Evolutionary conservation across 2,888 invertebrate genomes (phyloP), one percentile per base, ranked within the genome.

Genomic region (Neelides folsomi): DNA sequence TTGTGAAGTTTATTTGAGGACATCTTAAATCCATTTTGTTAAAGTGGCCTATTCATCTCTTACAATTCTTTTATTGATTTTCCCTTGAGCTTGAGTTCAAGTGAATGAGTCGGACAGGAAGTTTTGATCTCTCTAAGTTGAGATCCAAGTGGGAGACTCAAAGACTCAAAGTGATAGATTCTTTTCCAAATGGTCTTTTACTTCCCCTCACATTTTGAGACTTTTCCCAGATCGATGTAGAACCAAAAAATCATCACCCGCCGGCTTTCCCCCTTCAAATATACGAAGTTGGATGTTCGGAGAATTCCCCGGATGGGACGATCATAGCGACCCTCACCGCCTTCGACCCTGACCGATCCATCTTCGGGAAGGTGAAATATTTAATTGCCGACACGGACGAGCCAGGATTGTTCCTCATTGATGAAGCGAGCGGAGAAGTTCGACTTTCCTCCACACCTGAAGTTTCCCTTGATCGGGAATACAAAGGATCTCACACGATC

Each of bases 321-420:
- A 71, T 80, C 55, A 81, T 94, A 35, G 79, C 82, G 36, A 80
- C 78, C 70, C 80, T 89, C 3, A 78, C 80, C 55, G 94, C 94
- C 12, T 76, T 74, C 46, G 94, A 94, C 69, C 76, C 79, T 38
- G 89, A 93, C 72, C 79, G 81, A 58, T 89, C 87, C 6, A 81
- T 81, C 54, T 75, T 71, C 66, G 76, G 76, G 5, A 69, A 71
- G 38, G 71, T 94, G 13, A 76, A 78, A 0, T 95, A 89, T 69
- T 79, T 81, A 37, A 86, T 89, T 58, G 79, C 63, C 19, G 63
- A 64, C 39, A 58, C 57, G 12, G 66, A 68, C 47, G 67, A 68
- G 60, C 65, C 66, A 20, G 68, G 71, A 48, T 60, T 67, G 51
- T 73, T 74, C 63, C 60, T 62, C 44, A 69, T 74, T 36, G 70